Conservation (phyloP, 2,113 vertebrate genomes). For the Fulmarus glacialis region DNA sequence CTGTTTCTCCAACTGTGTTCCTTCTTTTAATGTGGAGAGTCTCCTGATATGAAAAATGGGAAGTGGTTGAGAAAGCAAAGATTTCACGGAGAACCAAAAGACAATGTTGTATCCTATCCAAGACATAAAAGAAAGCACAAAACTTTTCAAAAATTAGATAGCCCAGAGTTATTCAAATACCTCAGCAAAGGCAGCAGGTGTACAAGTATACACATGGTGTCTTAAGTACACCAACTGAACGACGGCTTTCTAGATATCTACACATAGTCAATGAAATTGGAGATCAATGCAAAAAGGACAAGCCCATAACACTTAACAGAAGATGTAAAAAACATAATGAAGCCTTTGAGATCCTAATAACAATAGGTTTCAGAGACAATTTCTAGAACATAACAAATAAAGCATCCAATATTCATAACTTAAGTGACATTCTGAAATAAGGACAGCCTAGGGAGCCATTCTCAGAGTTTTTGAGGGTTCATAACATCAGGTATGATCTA, state of each 20-base stretch:
- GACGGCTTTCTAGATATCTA: background rate
- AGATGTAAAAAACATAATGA: background rate
- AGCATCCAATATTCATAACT: background rate
- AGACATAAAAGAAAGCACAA: background rate
- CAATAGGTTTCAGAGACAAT: background rate
- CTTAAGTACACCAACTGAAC: background rate
- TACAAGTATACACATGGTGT: fast-evolving
- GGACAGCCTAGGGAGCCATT: background rate
- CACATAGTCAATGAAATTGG: background rate
- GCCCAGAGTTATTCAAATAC: background rate
- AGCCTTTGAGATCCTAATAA: background rate
- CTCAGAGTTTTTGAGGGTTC: background rate
- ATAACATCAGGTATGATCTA: background rate
- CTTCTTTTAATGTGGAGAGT: background rate
- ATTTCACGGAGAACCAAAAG: background rate
- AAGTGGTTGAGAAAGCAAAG: background rate
- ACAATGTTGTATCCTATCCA: background rate
- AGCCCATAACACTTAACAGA: fast-evolving
- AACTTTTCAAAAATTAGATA: background rate
- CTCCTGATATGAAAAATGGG: background rate
- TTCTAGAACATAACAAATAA: background rate
- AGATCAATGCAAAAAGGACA: background rate
- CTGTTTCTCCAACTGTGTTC: background rate
- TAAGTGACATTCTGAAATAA: background rate
- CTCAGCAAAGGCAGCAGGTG: background rate